These are phyloP conservation scores for Alcis repandata DNA, from an alignment of 2,888 invertebrate species.

Conservation along the genomic window DNA sequence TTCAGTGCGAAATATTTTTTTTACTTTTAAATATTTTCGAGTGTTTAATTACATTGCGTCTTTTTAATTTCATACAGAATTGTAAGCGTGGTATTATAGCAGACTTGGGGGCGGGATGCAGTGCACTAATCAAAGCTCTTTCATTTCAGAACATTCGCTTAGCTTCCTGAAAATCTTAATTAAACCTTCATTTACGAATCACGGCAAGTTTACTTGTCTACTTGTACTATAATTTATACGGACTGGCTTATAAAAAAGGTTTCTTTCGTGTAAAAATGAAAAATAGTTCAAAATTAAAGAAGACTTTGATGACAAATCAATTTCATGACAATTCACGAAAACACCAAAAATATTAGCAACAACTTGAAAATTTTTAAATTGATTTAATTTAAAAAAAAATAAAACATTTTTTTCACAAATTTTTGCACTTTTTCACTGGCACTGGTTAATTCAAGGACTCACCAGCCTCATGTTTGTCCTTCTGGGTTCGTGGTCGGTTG, in stretches of 20 bases:
- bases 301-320: too few species aligned
- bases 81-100: neutral
- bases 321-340: too few species aligned
- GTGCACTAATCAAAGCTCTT: conserved; percentile 32
- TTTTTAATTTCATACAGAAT: too few species aligned
- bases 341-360: neutral
- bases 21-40: neutral
- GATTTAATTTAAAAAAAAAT: neutral
- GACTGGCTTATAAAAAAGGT: too few species aligned
- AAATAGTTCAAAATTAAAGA: too few species aligned
- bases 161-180: neutral
- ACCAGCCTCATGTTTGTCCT: conserved; percentile 85
- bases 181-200: conserved; percentile 3
- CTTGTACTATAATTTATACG: too few species aligned
- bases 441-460: conserved; percentile 73
- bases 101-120: neutral
- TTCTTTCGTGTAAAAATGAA: too few species aligned
- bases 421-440: conserved; percentile 50
- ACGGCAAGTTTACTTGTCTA: neutral
- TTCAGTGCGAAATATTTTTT: neutral
- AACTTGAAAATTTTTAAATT: neutral
- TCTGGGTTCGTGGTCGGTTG: conserved; percentile 70
- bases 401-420: conserved; percentile 4
- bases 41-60: neutral
- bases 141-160: conserved; percentile 22